Base-by-base conservation (phyloP, 2,797 vertebrate genomes). In the Pogonophryne albipinna region DNA sequence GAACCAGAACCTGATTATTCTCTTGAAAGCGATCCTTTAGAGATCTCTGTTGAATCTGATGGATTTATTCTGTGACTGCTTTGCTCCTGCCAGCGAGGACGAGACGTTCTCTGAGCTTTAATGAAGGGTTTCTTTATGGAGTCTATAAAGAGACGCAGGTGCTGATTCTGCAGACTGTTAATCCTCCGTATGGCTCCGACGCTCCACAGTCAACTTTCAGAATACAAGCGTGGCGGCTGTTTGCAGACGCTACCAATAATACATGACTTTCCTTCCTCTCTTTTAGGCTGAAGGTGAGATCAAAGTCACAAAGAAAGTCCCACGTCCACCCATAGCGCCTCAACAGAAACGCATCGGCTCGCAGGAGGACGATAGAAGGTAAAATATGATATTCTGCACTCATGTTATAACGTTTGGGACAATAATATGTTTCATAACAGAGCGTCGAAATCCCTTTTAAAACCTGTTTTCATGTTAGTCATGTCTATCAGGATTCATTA, bases 281-380 rank as follows among this genome's bases (percentile, higher is more conserved):
- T 92, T 93, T 87, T 57, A 99, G 98, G 95, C 91, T 73, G 92
- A 93, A 90, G 96, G 93, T 79, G 85, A 97, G 68, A 92, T 97
- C 78, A 87, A 90, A 87, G 81, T 79, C 74, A 90, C 80, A 51
- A 87, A 79, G 64, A 66, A 12, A 9, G 10, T 47, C 31, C 23
- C 80, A 13, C 77, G 17, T 76, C 76, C 64, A 13, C 0, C 56
- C 71, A 86, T 79, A 86, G 75, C 15, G 6, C 6, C 51, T 49
- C 82, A 63, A 16, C 57, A 23, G 74, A 71, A 46, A 60, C 15
- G 20, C 60, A 53, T 46, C 65, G 8, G 41, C 60, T 67, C 51
- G 2, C 41, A 80, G 3, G 62, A 85, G 17, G 78, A 34, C n/a
- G 52, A 41, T 1, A 34, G 46, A 46, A 94, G 92, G 96, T 97